Percentiles rank a stretch among this genome's conserved stretches.
These are phyloP conservation scores for Poeciliopsis turneri DNA, from an alignment of 2,797 vertebrate species.

Conservation along the genomic window DNA sequence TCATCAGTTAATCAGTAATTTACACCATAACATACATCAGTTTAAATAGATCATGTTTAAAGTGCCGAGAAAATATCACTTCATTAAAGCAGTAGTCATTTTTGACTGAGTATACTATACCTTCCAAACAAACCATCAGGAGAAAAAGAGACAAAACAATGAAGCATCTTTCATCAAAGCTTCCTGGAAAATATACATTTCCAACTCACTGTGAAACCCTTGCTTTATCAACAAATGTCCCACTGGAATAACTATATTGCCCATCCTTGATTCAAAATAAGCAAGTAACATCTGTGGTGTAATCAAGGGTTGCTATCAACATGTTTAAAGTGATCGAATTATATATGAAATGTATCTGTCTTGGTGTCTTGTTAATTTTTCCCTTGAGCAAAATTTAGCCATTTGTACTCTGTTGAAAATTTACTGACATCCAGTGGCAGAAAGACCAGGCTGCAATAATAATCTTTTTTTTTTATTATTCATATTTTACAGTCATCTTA, in stretches of 20 bases:
- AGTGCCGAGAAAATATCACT: neutral
- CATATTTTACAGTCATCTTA: neutral
- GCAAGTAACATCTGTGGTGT: neutral
- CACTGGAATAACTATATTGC: neutral
- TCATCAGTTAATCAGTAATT: neutral
- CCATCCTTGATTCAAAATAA: neutral
- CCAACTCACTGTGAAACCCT: neutral
- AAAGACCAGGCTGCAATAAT: neutral
- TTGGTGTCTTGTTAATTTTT: neutral
- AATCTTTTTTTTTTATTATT: neutral
- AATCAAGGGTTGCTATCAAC: neutral
- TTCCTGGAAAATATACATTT: neutral
- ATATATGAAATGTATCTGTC: too few species aligned
- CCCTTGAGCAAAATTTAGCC: neutral
- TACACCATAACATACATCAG: neutral
- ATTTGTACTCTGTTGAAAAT: slow-evolving; percentile 8
- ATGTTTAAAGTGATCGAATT: neutral
- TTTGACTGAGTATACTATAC: neutral
- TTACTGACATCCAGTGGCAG: slow-evolving; percentile 67
- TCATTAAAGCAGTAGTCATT: neutral
- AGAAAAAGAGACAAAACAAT: neutral
- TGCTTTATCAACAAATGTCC: neutral
- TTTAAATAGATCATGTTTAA: neutral
- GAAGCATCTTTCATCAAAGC: neutral
- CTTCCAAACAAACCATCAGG: neutral